Percentiles rank a stretch among this genome's conserved stretches.
Evolutionary conservation across 2,888 invertebrate species (phyloP).

Genomic region (Leucania comma): DNA sequence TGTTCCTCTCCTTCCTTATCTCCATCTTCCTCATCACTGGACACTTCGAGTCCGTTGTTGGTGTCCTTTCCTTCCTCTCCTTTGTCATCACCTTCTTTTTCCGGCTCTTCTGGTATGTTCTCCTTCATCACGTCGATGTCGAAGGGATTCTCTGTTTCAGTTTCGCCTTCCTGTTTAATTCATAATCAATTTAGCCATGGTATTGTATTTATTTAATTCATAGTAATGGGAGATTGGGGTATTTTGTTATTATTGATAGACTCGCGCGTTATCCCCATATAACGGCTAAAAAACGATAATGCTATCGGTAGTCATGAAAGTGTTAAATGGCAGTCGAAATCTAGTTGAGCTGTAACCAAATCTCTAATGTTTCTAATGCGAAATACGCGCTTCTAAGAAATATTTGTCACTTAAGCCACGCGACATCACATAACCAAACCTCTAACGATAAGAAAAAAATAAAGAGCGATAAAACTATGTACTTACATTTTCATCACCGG

Average conservation of each 20-base stretch:
- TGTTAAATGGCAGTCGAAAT: too few relatives aligned
- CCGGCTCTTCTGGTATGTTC: conserved; percentile 80
- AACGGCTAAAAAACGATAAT: too few relatives aligned
- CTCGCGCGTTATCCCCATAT: too few relatives aligned
- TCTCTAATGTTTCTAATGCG: too few relatives aligned
- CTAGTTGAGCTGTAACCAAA: too few relatives aligned
- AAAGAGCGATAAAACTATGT: background rate
- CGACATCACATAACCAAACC: too few relatives aligned
- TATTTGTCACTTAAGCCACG: too few relatives aligned
- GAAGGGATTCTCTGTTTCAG: conserved; percentile 95
- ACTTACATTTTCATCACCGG: conserved; percentile 87
- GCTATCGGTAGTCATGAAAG: too few relatives aligned
- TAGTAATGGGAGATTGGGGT: too few relatives aligned
- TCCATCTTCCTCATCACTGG: conserved; percentile 85
- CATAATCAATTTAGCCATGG: conserved; percentile 1
- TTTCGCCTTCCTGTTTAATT: conserved; percentile 88
- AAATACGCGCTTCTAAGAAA: too few relatives aligned
- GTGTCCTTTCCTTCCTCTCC: conserved; percentile 80
- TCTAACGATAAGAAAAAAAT: too few relatives aligned
- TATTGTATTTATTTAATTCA: background rate
- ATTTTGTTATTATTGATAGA: too few relatives aligned
- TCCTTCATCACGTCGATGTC: conserved; percentile 96
- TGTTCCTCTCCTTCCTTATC: conserved; percentile 70
- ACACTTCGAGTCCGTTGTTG: conserved; percentile 86
- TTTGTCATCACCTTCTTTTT: conserved; percentile 74